Percentiles rank a stretch among this genome's conserved stretches.
These are phyloP conservation scores for Urocynchramus pylzowi DNA, from an alignment of 2,113 vertebrate genomes.

Conservation along the genomic window DNA sequence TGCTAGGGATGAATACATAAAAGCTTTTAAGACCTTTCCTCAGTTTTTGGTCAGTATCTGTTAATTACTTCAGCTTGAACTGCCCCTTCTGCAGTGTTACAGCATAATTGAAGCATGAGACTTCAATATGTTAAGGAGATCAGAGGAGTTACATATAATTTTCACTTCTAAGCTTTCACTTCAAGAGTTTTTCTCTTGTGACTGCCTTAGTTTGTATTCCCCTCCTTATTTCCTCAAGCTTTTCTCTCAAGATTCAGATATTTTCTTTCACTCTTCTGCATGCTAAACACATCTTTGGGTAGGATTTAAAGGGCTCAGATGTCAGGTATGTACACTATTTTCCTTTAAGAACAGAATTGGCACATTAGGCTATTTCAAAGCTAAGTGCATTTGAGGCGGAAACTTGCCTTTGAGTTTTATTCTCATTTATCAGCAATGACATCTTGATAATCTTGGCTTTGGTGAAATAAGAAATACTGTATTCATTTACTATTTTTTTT, in stretches of 20 bases:
- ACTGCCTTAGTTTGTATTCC: slow-evolving; percentile 12
- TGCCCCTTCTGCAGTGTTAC: background rate
- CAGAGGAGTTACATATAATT: background rate
- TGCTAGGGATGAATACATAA: background rate
- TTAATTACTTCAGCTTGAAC: background rate
- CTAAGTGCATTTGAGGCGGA: background rate
- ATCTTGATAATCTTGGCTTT: background rate
- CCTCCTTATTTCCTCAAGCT: background rate
- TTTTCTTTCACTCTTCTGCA: background rate
- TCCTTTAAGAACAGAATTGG: background rate
- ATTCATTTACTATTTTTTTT: background rate
- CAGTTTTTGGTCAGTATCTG: background rate
- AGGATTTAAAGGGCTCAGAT: slow-evolving; percentile 5
- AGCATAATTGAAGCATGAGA: background rate
- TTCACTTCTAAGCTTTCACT: background rate
- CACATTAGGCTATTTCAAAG: background rate
- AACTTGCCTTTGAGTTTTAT: background rate
- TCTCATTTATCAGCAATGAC: background rate
- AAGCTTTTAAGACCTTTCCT: background rate
- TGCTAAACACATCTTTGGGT: background rate
- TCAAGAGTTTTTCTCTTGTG: background rate
- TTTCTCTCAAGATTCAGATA: background rate
- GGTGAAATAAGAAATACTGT: background rate
- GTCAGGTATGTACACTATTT: slow-evolving; percentile 15
- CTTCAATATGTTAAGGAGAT: background rate